These are phyloP conservation scores for Solenodon paradoxus DNA, from an alignment of 2,113 vertebrate species.

Conservation along the genomic window DNA sequence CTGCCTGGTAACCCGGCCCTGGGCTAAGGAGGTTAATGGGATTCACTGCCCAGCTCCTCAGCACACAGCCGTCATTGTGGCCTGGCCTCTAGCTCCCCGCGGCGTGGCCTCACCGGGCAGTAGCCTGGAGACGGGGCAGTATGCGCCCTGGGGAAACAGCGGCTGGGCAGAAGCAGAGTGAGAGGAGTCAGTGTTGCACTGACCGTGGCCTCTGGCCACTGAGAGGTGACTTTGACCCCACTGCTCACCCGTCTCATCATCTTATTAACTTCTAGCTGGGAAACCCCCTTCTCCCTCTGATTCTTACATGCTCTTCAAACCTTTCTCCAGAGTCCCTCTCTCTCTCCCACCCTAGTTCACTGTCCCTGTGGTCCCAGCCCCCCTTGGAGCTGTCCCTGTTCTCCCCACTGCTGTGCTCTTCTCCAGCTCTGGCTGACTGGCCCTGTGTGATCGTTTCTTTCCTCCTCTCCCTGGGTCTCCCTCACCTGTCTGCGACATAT, in stretches of 20 bases:
- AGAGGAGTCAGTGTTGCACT: neutral
- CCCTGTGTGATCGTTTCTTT: neutral
- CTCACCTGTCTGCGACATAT: no score
- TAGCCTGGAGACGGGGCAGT: neutral
- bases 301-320: fast-evolving
- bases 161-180: neutral
- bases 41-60: neutral
- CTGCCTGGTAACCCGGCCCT: neutral
- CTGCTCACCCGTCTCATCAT: neutral
- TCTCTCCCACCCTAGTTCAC: neutral
- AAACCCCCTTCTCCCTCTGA: neutral
- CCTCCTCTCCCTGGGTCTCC: no score
- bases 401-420: neutral
- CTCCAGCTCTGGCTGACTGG: neutral
- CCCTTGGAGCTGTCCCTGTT: no score
- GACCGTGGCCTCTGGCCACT: no score
- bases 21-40: slow-evolving; percentile 33
- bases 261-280: neutral
- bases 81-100: neutral
- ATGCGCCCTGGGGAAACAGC: neutral
- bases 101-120: neutral
- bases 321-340: neutral
- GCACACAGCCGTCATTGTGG: slow-evolving; percentile 51
- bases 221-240: neutral
- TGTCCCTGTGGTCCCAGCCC: neutral